Evolutionary conservation across 92 coral and sea anemone species (phyloP).

Genomic region (Porites evermanni): DNA sequence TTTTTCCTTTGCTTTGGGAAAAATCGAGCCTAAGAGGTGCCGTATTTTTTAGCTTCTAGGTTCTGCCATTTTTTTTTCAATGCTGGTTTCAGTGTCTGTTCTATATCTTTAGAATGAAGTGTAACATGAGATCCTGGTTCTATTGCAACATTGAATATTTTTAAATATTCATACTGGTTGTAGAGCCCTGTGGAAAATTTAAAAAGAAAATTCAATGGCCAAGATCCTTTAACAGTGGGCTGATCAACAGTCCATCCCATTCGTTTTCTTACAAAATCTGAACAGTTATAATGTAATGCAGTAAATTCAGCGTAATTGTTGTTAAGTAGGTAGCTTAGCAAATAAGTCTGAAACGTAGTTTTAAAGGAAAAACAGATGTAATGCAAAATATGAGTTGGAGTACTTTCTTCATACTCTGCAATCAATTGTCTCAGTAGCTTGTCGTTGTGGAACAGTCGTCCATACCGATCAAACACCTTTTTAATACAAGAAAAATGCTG

Average conservation of each 20-base stretch:
- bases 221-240: not conserved
- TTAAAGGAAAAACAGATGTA: not conserved
- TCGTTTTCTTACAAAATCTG: conserved; percentile 15
- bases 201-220: no score
- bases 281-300: not conserved
- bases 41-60: no score
- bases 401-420: not conserved
- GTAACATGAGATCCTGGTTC: no score
- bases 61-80: no score
- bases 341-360: not conserved
- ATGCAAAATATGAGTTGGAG: not conserved
- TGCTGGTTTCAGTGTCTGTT: no score
- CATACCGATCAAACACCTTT: conserved; percentile 2
- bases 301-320: not conserved
- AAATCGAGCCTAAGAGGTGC: no score
- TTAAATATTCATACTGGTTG: no score
- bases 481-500: conserved; percentile 1
- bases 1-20: no score
- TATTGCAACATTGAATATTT: no score
- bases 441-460: not conserved
- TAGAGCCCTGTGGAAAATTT: no score
- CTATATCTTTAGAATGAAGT: no score
- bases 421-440: not conserved
- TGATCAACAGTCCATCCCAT: conserved; percentile 2
- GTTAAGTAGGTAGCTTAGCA: not conserved